Percentiles rank a stretch among this genome's conserved stretches.
Evolutionary conservation across 2,888 invertebrate genomes (phyloP).

Genomic region (Didymodactylos carnosus): DNA sequence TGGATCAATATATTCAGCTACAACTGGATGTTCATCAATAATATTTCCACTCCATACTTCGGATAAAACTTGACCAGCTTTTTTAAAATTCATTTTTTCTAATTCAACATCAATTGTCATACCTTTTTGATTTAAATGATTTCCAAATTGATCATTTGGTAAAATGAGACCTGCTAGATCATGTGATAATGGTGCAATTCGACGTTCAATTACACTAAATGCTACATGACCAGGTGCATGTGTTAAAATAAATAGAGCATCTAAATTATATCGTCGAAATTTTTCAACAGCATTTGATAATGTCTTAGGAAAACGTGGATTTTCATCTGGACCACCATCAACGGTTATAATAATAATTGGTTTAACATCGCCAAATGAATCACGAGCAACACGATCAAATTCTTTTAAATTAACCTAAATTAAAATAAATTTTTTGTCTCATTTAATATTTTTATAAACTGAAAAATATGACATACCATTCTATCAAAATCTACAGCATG

Average conservation of each 20-base stretch:
- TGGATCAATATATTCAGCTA: neutral
- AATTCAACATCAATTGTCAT: neutral
- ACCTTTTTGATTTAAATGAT: neutral
- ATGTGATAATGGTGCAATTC: neutral
- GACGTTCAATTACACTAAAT: neutral
- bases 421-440: no score
- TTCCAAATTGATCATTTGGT: neutral
- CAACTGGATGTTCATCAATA: neutral
- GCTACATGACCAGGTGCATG: neutral
- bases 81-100: neutral
- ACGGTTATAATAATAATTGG: neutral
- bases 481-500: neutral
- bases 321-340: neutral
- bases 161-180: neutral
- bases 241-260: neutral
- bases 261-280: neutral
- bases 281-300: neutral
- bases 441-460: no score
- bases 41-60: neutral
- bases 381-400: neutral
- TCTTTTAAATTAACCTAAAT: constrained; percentile 1
- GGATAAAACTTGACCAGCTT: neutral
- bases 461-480: no score
- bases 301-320: neutral
- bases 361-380: neutral